Conservation (phyloP, 92 coral and sea anemone species). For the Porites evermanni region DNA sequence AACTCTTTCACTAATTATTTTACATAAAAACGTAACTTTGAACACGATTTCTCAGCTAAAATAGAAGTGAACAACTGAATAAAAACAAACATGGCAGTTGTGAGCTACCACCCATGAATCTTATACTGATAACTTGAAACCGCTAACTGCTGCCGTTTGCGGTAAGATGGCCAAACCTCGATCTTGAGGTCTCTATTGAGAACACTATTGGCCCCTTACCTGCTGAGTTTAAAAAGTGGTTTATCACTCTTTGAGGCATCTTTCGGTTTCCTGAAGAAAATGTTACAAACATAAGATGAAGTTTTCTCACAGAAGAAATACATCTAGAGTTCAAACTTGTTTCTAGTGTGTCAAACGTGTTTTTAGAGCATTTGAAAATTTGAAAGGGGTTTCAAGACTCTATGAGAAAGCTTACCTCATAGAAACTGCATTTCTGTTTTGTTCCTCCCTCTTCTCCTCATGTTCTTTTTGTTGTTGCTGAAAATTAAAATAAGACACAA, state of each 20-base stretch:
- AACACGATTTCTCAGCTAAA: too few relatives aligned
- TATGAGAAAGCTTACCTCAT: constrained; percentile 49
- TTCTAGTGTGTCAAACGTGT: background rate
- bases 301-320: too few relatives aligned
- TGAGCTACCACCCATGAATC: too few relatives aligned
- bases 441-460: constrained; percentile 60
- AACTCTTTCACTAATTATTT: too few relatives aligned
- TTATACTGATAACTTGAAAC: too few relatives aligned
- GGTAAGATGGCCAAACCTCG: too few relatives aligned
- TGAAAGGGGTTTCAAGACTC: background rate
- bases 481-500: background rate
- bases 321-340: too few relatives aligned
- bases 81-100: too few relatives aligned
- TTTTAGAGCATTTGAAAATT: background rate
- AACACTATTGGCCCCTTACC: constrained; percentile 40
- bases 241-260: constrained; percentile 63
- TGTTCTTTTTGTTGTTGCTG: constrained; percentile 62
- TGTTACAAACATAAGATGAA: background rate
- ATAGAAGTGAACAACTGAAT: too few relatives aligned
- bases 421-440: constrained; percentile 71
- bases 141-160: too few relatives aligned
- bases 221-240: constrained; percentile 91
- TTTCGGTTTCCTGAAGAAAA: constrained; percentile 61
- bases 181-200: too few relatives aligned
- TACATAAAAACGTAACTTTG: too few relatives aligned